Base-by-base conservation (phyloP, 2,113 vertebrate species). In the Odontophorus gujanensis region DNA sequence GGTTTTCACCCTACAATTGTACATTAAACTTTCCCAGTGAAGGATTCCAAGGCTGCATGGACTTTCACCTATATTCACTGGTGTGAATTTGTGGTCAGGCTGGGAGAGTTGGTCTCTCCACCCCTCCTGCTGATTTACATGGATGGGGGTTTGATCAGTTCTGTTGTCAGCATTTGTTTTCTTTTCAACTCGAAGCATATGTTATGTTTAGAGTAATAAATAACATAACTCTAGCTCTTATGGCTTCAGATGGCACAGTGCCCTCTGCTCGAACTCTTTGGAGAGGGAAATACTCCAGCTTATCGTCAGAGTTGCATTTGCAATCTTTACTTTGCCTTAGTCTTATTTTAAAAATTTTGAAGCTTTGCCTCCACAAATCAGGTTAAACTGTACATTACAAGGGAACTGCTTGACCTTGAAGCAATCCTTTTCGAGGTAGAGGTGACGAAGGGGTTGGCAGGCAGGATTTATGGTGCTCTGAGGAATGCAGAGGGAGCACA, bases 311-410 rank as follows among this genome's bases (percentile, higher is more conserved):
- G 91, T 95, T 97, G 97, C 95, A 97, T 97, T 97, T 97, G 78
- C 95, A 89, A 96, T 87, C 88, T 96, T 97, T 91, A 84, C 87
- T 94, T 93, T 92, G 72, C 93, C 93, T 95, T 92, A 95, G 93
- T 71, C 81, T 97, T 96, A 93, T 96, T 98, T 97, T 96, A 95
- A 97, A 96, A 94, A 94, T 94, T 97, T 97, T 84, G 93, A 94
- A 96, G 96, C 92, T 96, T 87, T 53, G 96, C 93, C 95, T 96
- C 95, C 89, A 96, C 97, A 97, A 97, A 97, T 98, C 96, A 98
- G 96, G 95, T 97, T 97, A 97, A 97, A 95, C 80, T 95, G 95
- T 95, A 95, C 81, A 73, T 96, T 96, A 95, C 92, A 95, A 97
- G 93, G 95, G 88, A 97, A 85, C 89, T 93, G 63, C 82, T 95